Base-by-base conservation (phyloP, 2,113 vertebrate species). In the Pelecanus crispus region DNA sequence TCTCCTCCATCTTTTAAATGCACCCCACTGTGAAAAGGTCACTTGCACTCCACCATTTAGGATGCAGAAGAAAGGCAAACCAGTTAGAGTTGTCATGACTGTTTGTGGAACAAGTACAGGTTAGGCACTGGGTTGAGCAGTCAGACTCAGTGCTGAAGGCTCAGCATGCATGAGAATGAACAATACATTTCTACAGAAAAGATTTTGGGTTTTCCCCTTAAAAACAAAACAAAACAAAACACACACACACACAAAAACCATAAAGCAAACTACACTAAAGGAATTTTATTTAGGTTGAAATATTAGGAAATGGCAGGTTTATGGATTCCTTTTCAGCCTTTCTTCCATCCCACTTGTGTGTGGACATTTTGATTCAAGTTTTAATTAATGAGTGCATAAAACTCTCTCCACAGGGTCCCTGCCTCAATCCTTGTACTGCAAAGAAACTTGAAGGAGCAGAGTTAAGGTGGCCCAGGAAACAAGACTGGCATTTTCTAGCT, bases 301-400 rank as follows among this genome's bases (percentile, higher is more conserved):
- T 80, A 89, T 88, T 81, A 90, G 66, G 58, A 92, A 97, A 92
- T 90, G 29, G 26, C 53, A 94, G 81, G 83, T 95, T 96, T 88
- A 85, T 4, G 1, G 42, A 82, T 78, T 92, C 47, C 42, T 91
- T 92, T 95, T 87, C 95, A 95, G 65, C 19, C 29, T 91, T 94
- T 85, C 53, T 91, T 94, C 36, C 55, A 77, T 50, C 50, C 31
- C 29, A 88, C 53, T 92, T 88, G 32, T 74, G 92, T 94, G 78
- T 82, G 78, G 89, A 95, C 78, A 62, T 90, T 96, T 71, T 16
- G 1, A 95, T 88, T 97, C 82, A 81, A 94, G 68, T 70, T 89
- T 83, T 94, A 96, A 92, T 95, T 94, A 85, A 82, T 58, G 24
- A 92, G 32, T 72, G 22, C 73, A 47, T 66, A 36, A 22, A 90